These are phyloP conservation scores for Alfaro cultratus DNA, from an alignment of 2,797 vertebrate genomes.

Conservation along the genomic window DNA sequence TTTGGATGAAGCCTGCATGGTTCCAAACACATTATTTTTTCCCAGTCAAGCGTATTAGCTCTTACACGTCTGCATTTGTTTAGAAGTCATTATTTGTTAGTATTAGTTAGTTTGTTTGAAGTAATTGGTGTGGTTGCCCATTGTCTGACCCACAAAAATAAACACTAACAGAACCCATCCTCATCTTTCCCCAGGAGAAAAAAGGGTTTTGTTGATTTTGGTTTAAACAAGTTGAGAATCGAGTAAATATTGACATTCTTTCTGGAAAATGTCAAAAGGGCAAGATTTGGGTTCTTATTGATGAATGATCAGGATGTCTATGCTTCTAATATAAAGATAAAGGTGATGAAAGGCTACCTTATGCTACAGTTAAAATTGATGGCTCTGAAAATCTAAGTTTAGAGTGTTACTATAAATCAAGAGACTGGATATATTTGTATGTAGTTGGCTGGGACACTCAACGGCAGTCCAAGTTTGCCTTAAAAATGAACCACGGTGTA, in stretches of 20 bases:
- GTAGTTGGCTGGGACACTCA: neutral
- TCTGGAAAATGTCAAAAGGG: neutral
- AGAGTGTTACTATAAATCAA: neutral
- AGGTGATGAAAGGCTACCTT: neutral
- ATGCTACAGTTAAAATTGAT: neutral
- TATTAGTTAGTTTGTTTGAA: conserved; percentile 12
- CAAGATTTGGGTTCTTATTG: neutral
- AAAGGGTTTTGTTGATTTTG: neutral
- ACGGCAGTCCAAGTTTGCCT: neutral
- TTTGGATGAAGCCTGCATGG: neutral
- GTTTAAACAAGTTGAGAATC: conserved; percentile 20
- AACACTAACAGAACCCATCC: conserved; percentile 23
- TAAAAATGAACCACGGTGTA: neutral
- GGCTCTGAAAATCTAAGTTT: neutral
- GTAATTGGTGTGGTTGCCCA: conserved; percentile 32
- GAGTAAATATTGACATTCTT: conserved; percentile 20
- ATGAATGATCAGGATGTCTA: neutral
- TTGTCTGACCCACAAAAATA: conserved; percentile 25
- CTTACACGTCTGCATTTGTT: neutral
- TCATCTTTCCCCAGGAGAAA: neutral
- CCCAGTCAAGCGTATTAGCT: neutral
- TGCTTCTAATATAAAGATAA: neutral
- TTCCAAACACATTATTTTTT: neutral
- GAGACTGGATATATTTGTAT: neutral
- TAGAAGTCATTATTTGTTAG: conserved; percentile 16